phyloP scores from a whole-genome alignment of 2,113 vertebrate species.

The Oncorhynchus gorbuscha region DNA sequence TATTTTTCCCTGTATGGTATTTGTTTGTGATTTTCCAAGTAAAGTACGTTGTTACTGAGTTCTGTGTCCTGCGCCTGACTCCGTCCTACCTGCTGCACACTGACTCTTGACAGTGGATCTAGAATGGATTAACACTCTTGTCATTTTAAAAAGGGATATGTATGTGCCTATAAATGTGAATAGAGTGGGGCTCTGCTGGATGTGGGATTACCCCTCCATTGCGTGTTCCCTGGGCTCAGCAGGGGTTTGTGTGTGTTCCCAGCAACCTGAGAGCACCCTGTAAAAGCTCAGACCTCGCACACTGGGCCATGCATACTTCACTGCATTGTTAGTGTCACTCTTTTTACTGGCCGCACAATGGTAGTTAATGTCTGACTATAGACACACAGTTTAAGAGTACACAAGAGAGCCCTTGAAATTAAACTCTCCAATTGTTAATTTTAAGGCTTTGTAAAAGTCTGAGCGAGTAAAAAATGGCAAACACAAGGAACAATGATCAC shows the following conservation, averaged over 20 bases:
- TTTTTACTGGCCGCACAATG: constrained; percentile 58
- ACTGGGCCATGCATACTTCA: constrained; percentile 16
- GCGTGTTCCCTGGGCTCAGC: constrained; percentile 2
- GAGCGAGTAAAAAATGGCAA: constrained; percentile 3
- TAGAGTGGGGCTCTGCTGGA: background rate
- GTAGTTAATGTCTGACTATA: constrained; percentile 73
- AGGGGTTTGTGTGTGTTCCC: constrained; percentile 23
- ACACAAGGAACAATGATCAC: constrained; percentile 5
- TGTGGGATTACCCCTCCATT: constrained; percentile 28
- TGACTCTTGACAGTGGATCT: background rate
- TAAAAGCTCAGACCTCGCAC: constrained; percentile 32
- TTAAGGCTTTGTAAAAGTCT: background rate
- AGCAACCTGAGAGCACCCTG: constrained; percentile 16
- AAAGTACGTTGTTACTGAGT: too few relatives aligned
- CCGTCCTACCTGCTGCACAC: too few relatives aligned
- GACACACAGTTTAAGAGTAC: constrained; percentile 59
- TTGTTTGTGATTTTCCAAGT: too few relatives aligned
- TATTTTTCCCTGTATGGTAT: too few relatives aligned
- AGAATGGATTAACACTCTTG: constrained; percentile 7
- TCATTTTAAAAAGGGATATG: constrained; percentile 7
- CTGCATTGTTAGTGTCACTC: constrained; percentile 16
- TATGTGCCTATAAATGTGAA: constrained; percentile 1
- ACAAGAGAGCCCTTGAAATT: constrained; percentile 47
- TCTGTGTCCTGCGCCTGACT: too few relatives aligned
- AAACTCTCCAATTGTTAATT: constrained; percentile 33